A percentile compares a stretch with the other conserved stretches of the same genome.
These are phyloP conservation scores for Chitala chitala DNA, from an alignment of 2,113 vertebrate species.

Conservation along the genomic window DNA sequence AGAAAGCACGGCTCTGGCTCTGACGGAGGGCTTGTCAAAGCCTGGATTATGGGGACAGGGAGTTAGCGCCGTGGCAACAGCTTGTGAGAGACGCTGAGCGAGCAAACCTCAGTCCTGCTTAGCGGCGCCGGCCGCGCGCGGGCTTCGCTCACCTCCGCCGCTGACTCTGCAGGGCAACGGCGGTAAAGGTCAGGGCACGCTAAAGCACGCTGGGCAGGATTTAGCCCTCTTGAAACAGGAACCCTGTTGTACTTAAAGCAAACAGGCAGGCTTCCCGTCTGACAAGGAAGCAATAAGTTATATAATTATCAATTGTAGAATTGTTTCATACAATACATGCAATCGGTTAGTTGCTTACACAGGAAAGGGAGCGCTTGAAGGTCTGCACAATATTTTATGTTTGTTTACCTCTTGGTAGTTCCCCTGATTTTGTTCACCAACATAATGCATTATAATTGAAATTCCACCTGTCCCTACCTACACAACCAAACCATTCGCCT, in stretches of 20 bases:
- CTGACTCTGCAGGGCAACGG: background rate
- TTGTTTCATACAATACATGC: background rate
- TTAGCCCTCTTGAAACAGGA: slow-evolving; percentile 10
- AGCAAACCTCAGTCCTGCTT: background rate
- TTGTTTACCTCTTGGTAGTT: background rate
- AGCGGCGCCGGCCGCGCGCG: background rate
- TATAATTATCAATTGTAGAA: slow-evolving; percentile 14
- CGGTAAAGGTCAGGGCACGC: background rate
- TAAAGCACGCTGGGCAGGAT: slow-evolving; percentile 5
- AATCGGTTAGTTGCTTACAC: background rate
- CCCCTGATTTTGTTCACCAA: background rate
- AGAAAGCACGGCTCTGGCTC: background rate
- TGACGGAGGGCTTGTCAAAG: background rate
- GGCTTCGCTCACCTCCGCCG: background rate
- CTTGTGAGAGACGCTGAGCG: background rate
- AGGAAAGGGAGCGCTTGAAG: background rate
- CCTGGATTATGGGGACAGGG: background rate
- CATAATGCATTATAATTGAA: background rate
- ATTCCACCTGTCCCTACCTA: background rate
- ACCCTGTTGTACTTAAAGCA: slow-evolving; percentile 17
- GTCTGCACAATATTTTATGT: background rate
- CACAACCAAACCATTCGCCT: background rate
- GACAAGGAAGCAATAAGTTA: slow-evolving; percentile 21
- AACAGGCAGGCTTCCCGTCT: slow-evolving; percentile 11
- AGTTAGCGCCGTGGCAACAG: background rate